Percentiles rank a stretch among this genome's conserved stretches.
phyloP scores from a whole-genome alignment of 2,113 vertebrate genomes.

The Melanerpes aurifrons region DNA sequence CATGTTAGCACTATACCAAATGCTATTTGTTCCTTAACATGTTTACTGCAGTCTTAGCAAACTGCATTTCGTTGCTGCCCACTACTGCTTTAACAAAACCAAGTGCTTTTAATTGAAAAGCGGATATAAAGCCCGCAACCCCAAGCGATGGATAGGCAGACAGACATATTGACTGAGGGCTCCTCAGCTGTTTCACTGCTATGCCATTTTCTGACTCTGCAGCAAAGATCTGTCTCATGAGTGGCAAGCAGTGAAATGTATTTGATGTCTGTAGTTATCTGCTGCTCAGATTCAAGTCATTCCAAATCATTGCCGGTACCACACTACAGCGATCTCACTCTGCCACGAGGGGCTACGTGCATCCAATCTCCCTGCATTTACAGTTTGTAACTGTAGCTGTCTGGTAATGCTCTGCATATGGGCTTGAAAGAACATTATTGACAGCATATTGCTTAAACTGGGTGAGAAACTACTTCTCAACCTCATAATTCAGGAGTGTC shows the following conservation, averaged over 20 bases:
- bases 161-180: not conserved
- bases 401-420: slow-evolving; percentile 21
- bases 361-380: slow-evolving; percentile 4
- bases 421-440: slow-evolving; percentile 39
- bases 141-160: not conserved
- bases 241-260: not conserved
- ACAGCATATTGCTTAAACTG: slow-evolving; percentile 40
- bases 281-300: not conserved
- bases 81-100: not conserved
- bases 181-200: not conserved
- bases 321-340: not conserved
- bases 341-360: not conserved
- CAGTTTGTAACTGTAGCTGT: slow-evolving; percentile 33
- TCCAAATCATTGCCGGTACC: not conserved
- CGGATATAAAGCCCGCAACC: not conserved
- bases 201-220: not conserved
- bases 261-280: slow-evolving; percentile 30
- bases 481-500: slow-evolving; percentile 67
- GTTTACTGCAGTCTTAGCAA: not conserved
- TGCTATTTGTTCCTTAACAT: not conserved
- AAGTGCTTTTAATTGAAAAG: not conserved
- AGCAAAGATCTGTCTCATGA: slow-evolving; percentile 27
- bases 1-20: fast-evolving
- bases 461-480: slow-evolving; percentile 47
- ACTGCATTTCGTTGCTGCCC: not conserved